Conservation (phyloP, 2,888 invertebrate species). For the Trissolcus japonicus region DNA sequence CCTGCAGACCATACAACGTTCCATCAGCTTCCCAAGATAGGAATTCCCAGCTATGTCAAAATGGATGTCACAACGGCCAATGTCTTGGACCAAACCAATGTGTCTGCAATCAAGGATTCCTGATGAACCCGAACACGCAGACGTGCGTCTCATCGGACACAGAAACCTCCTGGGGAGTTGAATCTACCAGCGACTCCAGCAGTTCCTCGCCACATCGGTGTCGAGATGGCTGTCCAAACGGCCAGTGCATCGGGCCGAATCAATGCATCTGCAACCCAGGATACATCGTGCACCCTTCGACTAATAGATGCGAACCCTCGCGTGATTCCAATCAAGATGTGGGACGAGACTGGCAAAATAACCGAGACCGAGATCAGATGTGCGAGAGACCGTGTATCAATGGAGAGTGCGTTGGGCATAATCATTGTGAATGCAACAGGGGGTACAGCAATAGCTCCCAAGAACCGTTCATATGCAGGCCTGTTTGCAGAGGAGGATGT, state of each 20-base stretch:
- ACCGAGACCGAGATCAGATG: conserved; percentile 48
- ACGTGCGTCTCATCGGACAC: background rate
- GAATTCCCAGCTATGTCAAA: conserved; percentile 60
- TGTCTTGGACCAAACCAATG: conserved; percentile 79
- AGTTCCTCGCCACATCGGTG: conserved; percentile 38
- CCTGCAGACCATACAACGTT: conserved; percentile 7
- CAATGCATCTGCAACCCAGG: conserved; percentile 79
- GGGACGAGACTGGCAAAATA: background rate
- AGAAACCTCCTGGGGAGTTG: too few species aligned
- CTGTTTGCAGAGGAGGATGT: conserved; percentile 84
- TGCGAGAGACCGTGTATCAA: conserved; percentile 76
- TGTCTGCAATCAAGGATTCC: conserved; percentile 77
- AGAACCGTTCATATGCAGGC: conserved; percentile 77
- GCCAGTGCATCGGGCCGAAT: conserved; percentile 78
- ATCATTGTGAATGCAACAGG: conserved; percentile 73
- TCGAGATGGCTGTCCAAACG: conserved; percentile 74
- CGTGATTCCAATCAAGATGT: conserved; percentile 62
- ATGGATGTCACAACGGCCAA: conserved; percentile 76
- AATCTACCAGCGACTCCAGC: too few species aligned
- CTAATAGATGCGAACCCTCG: conserved; percentile 80
- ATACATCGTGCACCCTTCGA: conserved; percentile 75
- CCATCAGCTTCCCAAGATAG: conserved; percentile 24
- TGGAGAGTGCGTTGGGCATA: conserved; percentile 77
- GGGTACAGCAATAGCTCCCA: conserved; percentile 75
- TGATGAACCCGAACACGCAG: conserved; percentile 62